phyloP scores from a whole-genome alignment of 2,888 invertebrate species.

The Synergus gifuensis region DNA sequence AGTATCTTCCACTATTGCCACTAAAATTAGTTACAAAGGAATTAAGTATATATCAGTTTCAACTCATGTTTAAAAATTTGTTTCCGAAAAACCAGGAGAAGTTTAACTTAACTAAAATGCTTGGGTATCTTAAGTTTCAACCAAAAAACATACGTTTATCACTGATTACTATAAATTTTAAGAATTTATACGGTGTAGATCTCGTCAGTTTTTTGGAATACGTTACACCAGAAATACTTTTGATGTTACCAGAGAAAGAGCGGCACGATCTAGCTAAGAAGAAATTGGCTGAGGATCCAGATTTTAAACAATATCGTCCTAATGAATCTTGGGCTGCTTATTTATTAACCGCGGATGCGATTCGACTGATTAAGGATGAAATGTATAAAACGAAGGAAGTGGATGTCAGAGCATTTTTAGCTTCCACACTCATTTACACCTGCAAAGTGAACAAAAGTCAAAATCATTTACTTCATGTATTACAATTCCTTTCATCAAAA shows the following conservation, averaged over 20 bases:
- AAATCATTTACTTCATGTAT: conserved; percentile 59
- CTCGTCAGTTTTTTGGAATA: conserved; percentile 54
- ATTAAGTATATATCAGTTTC: conserved; percentile 57
- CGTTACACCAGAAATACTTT: conserved; percentile 56
- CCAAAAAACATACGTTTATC: conserved; percentile 56
- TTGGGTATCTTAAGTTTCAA: conserved; percentile 60
- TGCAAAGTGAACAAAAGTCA: conserved; percentile 71
- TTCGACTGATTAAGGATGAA: conserved; percentile 61
- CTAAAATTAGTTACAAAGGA: conserved; percentile 58
- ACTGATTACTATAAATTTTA: conserved; percentile 60
- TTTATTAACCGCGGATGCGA: conserved; percentile 59
- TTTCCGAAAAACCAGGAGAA: conserved; percentile 53
- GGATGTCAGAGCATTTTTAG: conserved; percentile 52
- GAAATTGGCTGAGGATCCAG: conserved; percentile 55
- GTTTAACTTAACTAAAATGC: conserved; percentile 45
- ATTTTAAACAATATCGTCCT: conserved; percentile 1
- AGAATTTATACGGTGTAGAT: conserved; percentile 57
- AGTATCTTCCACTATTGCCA: conserved; percentile 59
- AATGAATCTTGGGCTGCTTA: conserved; percentile 65
- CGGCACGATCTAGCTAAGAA: conserved; percentile 60
- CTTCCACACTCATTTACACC: conserved; percentile 64
- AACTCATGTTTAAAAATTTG: conserved; percentile 59
- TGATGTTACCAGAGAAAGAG: conserved; percentile 61
- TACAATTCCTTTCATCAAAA: conserved; percentile 64
- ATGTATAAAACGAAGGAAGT: conserved; percentile 56